Base-by-base conservation (phyloP, 2,797 vertebrate genomes). In the Onychomys torridus region DNA sequence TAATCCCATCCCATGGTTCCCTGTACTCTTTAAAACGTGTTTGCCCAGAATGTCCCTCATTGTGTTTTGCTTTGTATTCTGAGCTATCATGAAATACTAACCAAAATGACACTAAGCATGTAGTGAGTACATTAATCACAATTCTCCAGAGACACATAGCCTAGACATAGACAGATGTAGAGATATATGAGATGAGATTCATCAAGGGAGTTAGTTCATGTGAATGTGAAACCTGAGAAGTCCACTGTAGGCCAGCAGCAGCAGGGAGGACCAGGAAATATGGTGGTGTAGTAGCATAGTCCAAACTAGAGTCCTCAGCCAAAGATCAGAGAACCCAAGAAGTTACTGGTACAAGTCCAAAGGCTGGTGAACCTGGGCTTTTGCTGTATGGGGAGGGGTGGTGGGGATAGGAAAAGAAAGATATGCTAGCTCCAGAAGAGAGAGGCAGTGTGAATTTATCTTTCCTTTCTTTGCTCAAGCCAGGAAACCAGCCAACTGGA, bases 171-270 rank as follows among this genome's bases (percentile, higher is more conserved):
- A 52, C 4, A 63, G 13, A 27, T 12, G 4, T n/a, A 19, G 13
- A 87, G 69, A 89, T 12, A 19, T 1, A 7, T 16, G 10, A 55
- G 61, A 52, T 34, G 3, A 29, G 25, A 52, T 69, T 65, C 25
- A 55, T 21, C 49, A 59, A 1, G 2, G 14, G 1, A 67, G 37
- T 52, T 29, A n/a, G 37, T 2, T 86, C 19, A 69, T 0, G 1
- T 79, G 9, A 52, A 5, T 34, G 32, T 40, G 27, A 81, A 76
- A 61, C 21, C 67, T 49, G 19, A 63, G 14, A 23, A 16, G 12
- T 4, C 19, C 34, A 17, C 0, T 3, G 17, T 6, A 71, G 43
- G n/a, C 6, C 27, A 4, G 34, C 61, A 46, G 1, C 13, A 55
- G 55, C 4, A 55, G 6, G 7, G 4, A 86, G 40, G 67, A 75